Base-by-base conservation (phyloP, 1,140 invertebrate genomes). In the Aphaenogaster floridana region DNA sequence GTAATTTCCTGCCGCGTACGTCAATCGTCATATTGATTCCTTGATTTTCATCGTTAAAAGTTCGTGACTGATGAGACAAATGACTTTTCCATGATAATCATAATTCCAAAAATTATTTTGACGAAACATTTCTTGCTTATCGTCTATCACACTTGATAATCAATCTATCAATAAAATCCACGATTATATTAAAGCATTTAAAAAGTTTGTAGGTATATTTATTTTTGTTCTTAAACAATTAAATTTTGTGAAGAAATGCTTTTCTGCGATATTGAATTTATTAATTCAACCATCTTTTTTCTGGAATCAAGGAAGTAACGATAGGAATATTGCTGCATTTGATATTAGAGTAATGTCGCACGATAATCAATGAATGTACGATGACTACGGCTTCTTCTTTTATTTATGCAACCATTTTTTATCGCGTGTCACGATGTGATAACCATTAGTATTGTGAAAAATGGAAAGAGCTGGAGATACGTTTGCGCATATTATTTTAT, bases 21-120 rank as follows among this genome's bases (percentile, higher is more conserved):
- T 85, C 74, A 57, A 39, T 68, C 15, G 39, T 61, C 39, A 63
- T 48, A 80, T 87, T 34, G 50, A 87, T 68, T 34, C 7, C 17
- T 17, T 11, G 28, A 28, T 39, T 21, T 74, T 50, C 1, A 0
- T 78, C 15, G 17, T 0, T 42, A 57, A 15, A 42, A 69, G n/a
- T 54, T 7, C 36, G n/a, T 57, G 2, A 17, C 48, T 15, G 34
- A 54, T 15, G 17, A 17, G 13, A 6, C 34, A 21, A n/a, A 13
- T 66, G n/a, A 42, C 8, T 45, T 45, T 61, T 77, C 15, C 0
- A 28, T 61, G 13, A 77, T 11, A 71, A 28, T 61, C 6, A 59
- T 42, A 2, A 28, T 3, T 11, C 8, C 3, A 57, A 71, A 11
- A n/a, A 45, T 28, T 1, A 61, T 9, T 45, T 45, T 3, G n/a